Percentiles rank a stretch among this genome's conserved stretches.
These are phyloP conservation scores for Plutella xylostella DNA, from an alignment of 2,888 invertebrate genomes.

Conservation along the genomic window DNA sequence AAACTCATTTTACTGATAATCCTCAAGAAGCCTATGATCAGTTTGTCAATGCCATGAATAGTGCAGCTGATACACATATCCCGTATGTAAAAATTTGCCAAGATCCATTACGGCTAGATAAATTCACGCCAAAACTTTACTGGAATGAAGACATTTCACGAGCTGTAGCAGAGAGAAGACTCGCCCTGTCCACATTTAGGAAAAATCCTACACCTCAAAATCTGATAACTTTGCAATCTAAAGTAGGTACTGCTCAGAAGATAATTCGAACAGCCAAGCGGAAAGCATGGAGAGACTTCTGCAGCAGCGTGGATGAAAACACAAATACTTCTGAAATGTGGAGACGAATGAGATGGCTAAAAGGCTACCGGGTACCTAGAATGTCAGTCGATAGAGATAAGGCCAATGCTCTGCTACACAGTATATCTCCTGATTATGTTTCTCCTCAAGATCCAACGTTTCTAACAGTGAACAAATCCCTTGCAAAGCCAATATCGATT, in stretches of 20 bases:
- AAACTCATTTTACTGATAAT: background rate
- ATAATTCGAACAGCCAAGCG: conserved; percentile 12
- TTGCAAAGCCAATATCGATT: background rate
- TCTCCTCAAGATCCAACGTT: background rate
- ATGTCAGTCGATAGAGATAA: background rate
- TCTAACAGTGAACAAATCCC: background rate
- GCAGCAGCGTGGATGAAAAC: conserved; percentile 9
- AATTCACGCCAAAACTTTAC: conserved; percentile 20
- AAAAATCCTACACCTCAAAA: conserved; percentile 12
- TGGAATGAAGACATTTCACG: conserved; percentile 17
- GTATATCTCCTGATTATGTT: background rate
- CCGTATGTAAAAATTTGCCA: conserved; percentile 12
- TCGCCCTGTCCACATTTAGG: conserved; percentile 11
- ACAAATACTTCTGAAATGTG: conserved; percentile 15
- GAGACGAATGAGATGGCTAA: conserved; percentile 17
- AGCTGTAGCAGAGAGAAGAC: conserved; percentile 9
- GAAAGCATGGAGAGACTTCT: conserved; percentile 16
- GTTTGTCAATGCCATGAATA: conserved; percentile 5
- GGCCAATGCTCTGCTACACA: background rate
- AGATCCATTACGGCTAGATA: conserved; percentile 13
- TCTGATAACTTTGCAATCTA: conserved; percentile 1
- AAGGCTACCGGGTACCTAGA: background rate
- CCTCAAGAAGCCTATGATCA: no score
- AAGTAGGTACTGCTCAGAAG: conserved; percentile 10
- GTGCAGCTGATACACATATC: conserved; percentile 9